These are phyloP conservation scores for Ammospiza maritima DNA, from an alignment of 2,797 vertebrate genomes.

Conservation along the genomic window DNA sequence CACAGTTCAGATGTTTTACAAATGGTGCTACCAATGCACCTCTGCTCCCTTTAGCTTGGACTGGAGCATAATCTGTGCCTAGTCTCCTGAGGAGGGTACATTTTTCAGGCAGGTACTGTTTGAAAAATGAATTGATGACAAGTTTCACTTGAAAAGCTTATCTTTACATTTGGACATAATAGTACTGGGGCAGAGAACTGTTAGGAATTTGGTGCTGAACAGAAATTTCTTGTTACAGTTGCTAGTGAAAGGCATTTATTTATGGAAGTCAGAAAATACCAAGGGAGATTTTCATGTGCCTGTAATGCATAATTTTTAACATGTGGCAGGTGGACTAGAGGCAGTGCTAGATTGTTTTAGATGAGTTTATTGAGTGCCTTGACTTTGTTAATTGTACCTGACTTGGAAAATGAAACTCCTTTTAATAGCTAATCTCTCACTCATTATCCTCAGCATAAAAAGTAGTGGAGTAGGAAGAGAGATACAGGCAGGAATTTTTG, in stretches of 20 bases:
- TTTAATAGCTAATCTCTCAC: not conserved
- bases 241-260: not conserved
- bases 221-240: not conserved
- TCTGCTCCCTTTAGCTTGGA: not conserved
- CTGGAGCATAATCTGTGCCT: not conserved
- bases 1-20: not conserved
- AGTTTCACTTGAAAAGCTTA: not conserved
- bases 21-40: not conserved
- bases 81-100: not conserved
- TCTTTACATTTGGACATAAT: not conserved
- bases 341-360: not conserved
- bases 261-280: not conserved
- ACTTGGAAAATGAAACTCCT: not conserved
- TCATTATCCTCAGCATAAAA: accelerated
- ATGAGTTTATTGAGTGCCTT: not conserved
- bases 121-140: not conserved
- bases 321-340: not conserved
- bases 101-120: not conserved
- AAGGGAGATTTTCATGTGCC: not conserved
- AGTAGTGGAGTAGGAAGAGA: not conserved
- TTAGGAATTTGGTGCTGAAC: not conserved
- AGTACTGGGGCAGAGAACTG: not conserved
- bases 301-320: not conserved
- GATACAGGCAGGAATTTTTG: not conserved
- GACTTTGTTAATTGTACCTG: not conserved